Percentiles rank a stretch among this genome's conserved stretches.
phyloP scores from a whole-genome alignment of 2,888 invertebrate genomes.

The Norana najaformis region DNA sequence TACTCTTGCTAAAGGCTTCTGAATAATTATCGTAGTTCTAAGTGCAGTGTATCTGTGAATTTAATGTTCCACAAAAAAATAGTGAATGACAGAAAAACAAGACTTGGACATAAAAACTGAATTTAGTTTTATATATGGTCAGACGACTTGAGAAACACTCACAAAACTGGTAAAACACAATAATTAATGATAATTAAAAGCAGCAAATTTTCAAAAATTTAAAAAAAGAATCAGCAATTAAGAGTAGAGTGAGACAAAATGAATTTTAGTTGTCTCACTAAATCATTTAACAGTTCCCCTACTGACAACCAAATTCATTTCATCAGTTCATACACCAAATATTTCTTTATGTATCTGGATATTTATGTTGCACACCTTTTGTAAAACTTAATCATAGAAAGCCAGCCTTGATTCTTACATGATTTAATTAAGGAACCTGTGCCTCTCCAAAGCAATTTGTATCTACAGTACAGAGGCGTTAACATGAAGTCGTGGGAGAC shows the following conservation, averaged over 20 bases:
- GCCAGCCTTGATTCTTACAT: neutral
- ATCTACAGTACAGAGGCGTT: too few relatives aligned
- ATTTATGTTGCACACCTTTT: neutral
- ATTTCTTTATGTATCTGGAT: neutral
- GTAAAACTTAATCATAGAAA: neutral
- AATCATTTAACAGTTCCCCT: neutral
- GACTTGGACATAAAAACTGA: neutral
- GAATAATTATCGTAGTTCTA: neutral
- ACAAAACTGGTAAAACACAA: neutral
- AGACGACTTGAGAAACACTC: neutral
- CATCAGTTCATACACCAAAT: neutral
- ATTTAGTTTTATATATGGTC: neutral
- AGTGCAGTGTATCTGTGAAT: neutral
- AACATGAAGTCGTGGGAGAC: too few relatives aligned
- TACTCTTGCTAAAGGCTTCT: neutral
- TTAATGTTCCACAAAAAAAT: neutral
- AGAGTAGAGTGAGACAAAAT: neutral
- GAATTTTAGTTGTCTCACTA: neutral
- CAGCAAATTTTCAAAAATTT: neutral
- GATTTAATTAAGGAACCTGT: neutral
- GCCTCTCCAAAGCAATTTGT: neutral
- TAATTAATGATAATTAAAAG: neutral
- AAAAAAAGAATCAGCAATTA: neutral
- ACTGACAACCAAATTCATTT: neutral
- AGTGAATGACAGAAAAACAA: neutral